Base-by-base conservation (phyloP, 2,113 vertebrate species). In the Rhombomys opimus region DNA sequence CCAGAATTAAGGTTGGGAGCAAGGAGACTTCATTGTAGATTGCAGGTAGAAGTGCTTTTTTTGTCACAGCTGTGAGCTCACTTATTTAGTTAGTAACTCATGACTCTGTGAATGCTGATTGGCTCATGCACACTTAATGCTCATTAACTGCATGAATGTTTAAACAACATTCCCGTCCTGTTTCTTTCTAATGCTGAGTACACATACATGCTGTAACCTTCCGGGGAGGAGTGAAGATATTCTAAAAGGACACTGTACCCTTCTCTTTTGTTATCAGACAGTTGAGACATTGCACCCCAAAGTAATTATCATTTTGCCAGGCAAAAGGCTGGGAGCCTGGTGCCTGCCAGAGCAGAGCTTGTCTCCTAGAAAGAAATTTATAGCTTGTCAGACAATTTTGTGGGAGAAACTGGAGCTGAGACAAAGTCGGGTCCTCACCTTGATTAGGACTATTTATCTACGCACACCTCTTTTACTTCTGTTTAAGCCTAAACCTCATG, bases 81-180 rank as follows among this genome's bases (percentile, higher is more conserved):
- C n/a, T 17, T 52, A 17, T 89, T 94, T 65, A 46, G 84, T 17
- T 78, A 46, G 46, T 75, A 50, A 15, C 84, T 91, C 65, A 80
- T 38, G 13, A 59, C 9, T 30, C 92, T 50, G 9, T 80, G 59
- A 96, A 73, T 85, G 92, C n/a, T 91, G 81, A 88, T 27, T 73
- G 52, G 77, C 30, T 93, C 52, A 27, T 13, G n/a, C 8, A 38
- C 84, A 77, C 73, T 94, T 95, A 75, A 54, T 93, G 18, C 84
- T 95, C 78, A 87, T 32, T 88, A 65, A 86, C 54, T 54, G 73
- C 80, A 82, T 67, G 75, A 88, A 73, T 91, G 87, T 78, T 85
- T 89, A 67, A 9, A 92, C 38, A 72, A 50, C 25, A 20, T 82
- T 93, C 85, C 78, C 54, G n/a, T 86, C 18, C 46, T 46, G 46